Evolutionary conservation across 2,113 vertebrate genomes (phyloP), one percentile per base, ranked within the genome.

Genomic region (Carollia perspicillata): DNA sequence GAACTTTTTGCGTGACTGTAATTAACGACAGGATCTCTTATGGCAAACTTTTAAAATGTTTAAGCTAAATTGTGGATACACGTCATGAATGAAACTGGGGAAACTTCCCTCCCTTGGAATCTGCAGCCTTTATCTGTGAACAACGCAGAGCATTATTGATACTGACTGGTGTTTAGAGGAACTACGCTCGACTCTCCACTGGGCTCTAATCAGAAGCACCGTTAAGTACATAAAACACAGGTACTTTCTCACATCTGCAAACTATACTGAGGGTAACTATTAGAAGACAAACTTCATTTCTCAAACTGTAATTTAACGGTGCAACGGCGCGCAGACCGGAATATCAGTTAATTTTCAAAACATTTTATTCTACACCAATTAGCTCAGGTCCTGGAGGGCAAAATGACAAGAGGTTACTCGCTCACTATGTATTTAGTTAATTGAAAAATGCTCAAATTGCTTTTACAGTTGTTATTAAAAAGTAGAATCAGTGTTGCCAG

Each of bases 361-460:
- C 98, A 98, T 99, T 99, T 99, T 99, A 99, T 99, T 99, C 99
- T 98, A 98, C 99, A 98, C 99, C 99, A 99, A 99, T 99, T 99
- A 99, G 99, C 98, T 98, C 97, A 98, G 99, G 99, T 99, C 99
- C 99, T 99, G 99, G 99, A 99, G 99, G 99, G 99, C 99, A 99
- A 99, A 99, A 99, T 99, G 99, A 99, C 99, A 99, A 99, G 99
- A 99, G 99, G 99, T 99, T 99, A 99, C 99, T 99, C 98, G 98
- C 99, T 99, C 98, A 98, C 99, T 99, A 98, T 99, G 99, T 99
- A 99, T 99, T 99, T 99, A 99, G 99, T 99, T 99, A 99, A 99
- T 99, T 99, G 99, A 99, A 99, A 99, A 99, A 99, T 99, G 99
- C 99, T 99, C 99, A 99, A 99, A 99, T 99, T 99, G 99, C 99